Evolutionary conservation across 2,797 vertebrate species (phyloP).

Genomic region (Acrossocheilus fasciatus): DNA sequence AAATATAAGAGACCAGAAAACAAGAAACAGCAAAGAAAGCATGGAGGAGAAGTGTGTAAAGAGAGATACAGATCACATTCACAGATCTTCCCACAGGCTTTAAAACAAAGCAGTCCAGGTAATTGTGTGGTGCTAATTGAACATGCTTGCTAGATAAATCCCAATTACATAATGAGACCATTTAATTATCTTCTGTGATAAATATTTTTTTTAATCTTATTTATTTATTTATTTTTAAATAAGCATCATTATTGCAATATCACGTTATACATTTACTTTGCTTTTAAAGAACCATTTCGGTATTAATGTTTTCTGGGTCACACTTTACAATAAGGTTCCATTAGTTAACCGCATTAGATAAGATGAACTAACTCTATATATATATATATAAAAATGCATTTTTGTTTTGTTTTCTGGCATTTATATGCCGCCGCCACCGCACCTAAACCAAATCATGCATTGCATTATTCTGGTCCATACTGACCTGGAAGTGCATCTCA

Average conservation of each 20-base stretch:
- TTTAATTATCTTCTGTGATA: conserved; percentile 58
- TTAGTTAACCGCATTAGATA: background rate
- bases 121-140: conserved; percentile 27
- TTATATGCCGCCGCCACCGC: background rate
- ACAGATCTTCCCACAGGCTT: conserved; percentile 7
- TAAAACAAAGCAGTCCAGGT: conserved; percentile 24
- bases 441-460: background rate
- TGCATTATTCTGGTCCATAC: background rate
- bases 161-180: conserved; percentile 58
- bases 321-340: background rate
- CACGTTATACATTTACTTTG: background rate
- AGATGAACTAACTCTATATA: background rate
- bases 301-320: background rate
- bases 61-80: conserved; percentile 31
- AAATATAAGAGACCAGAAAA: background rate
- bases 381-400: too few relatives aligned
- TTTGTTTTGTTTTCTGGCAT: background rate
- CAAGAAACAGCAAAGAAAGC: background rate
- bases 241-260: background rate
- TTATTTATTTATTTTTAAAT: background rate
- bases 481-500: conserved; percentile 29
- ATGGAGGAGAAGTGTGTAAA: background rate
- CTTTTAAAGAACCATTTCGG: background rate
- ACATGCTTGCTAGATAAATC: conserved; percentile 35
- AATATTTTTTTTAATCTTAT: background rate